A percentile compares a stretch with the other conserved stretches of the same genome.
These are phyloP conservation scores for Strix aluco DNA, from an alignment of 2,113 vertebrate genomes.

Conservation along the genomic window DNA sequence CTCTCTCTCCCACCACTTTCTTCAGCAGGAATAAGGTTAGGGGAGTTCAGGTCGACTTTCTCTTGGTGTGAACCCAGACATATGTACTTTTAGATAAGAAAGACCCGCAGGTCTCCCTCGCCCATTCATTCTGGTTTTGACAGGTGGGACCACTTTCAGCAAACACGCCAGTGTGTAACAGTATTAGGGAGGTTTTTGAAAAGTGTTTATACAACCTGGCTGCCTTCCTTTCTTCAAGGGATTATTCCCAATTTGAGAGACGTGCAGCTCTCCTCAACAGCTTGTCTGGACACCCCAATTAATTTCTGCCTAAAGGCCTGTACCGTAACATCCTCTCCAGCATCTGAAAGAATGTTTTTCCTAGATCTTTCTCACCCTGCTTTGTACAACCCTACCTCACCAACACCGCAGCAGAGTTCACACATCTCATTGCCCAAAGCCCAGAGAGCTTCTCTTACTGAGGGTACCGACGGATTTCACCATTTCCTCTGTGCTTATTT, in stretches of 20 bases:
- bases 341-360: background rate
- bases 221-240: background rate
- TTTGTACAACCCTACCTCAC: background rate
- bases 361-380: background rate
- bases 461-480: background rate
- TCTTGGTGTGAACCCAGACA: background rate
- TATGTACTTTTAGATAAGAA: background rate
- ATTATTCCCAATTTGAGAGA: background rate
- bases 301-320: background rate
- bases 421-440: background rate
- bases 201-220: background rate
- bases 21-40: background rate
- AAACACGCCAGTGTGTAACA: fast-evolving
- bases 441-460: background rate
- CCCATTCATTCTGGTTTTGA: background rate
- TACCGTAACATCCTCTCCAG: background rate
- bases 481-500: fast-evolving
- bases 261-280: background rate
- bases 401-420: background rate
- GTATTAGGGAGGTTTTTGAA: background rate
- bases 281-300: background rate
- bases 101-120: background rate
- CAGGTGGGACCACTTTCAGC: background rate
- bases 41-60: background rate
- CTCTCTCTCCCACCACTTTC: background rate